Percentiles rank a stretch among this genome's conserved stretches.
These are phyloP conservation scores for Maniola jurtina DNA, from an alignment of 1,140 invertebrate species.

Conservation along the genomic window DNA sequence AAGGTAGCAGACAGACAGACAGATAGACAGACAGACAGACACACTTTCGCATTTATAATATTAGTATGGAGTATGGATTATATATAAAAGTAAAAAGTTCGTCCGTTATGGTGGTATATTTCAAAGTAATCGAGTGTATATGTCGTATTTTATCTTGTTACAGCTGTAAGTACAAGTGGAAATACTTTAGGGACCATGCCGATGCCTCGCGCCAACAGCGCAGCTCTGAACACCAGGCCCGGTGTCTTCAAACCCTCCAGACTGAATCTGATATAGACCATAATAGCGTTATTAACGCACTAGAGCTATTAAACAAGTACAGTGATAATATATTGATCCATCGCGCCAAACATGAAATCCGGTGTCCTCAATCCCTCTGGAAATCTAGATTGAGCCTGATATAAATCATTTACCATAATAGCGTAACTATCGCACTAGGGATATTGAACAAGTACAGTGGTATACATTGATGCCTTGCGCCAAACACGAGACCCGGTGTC, in stretches of 20 bases:
- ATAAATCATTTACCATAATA: slow-evolving; percentile 13
- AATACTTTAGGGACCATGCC: slow-evolving; percentile 54
- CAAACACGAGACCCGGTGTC: slow-evolving; percentile 50
- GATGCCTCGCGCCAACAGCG: slow-evolving; percentile 35
- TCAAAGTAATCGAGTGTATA: neutral
- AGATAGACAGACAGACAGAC: too few relatives aligned
- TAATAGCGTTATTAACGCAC: neutral
- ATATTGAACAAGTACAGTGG: neutral
- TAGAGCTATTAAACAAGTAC: neutral
- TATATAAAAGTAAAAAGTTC: too few relatives aligned
- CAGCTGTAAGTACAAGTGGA: slow-evolving; percentile 16
- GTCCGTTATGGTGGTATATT: too few relatives aligned
- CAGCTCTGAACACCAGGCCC: slow-evolving; percentile 41
- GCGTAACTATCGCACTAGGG: neutral
- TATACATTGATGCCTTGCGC: slow-evolving; percentile 40
- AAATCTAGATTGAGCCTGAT: slow-evolving; percentile 46
- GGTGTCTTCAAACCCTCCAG: slow-evolving; percentile 50
- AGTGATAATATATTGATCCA: slow-evolving; percentile 17
- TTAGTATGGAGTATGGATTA: too few relatives aligned
- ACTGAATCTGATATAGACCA: slow-evolving; percentile 38
- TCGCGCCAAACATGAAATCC: slow-evolving; percentile 44
- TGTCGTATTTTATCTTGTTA: neutral
- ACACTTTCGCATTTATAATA: too few relatives aligned
- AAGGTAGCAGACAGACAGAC: too few relatives aligned
- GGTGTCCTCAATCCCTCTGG: slow-evolving; percentile 50